These are phyloP conservation scores for Psittacula derbiana DNA, from an alignment of 2,797 vertebrate genomes.

Conservation along the genomic window DNA sequence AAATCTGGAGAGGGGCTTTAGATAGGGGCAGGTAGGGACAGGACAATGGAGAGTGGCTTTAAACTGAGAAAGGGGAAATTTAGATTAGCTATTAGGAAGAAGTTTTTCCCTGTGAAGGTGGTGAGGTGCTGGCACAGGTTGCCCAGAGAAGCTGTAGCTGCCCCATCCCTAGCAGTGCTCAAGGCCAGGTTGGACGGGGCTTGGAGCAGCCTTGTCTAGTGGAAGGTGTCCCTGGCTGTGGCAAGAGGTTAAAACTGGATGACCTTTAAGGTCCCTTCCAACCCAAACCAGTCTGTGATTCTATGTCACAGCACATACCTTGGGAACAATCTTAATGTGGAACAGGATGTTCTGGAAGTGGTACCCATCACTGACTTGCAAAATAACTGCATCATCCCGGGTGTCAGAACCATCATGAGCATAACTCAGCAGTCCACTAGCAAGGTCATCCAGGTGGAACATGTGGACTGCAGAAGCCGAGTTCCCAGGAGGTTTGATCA, in stretches of 20 bases:
- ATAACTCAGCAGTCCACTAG: conserved; percentile 81
- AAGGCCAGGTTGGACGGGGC: not conserved
- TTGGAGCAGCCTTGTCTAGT: not conserved
- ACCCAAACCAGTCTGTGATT: not conserved
- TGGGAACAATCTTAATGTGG: conserved; percentile 74
- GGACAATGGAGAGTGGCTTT: not conserved
- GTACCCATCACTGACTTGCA: conserved; percentile 90
- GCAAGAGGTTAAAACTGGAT: not conserved
- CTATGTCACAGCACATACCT: conserved; percentile 74
- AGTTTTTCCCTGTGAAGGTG: not conserved
- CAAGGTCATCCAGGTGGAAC: conserved; percentile 84
- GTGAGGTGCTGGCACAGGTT: not conserved
- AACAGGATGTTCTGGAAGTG: conserved; percentile 89
- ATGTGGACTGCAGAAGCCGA: not conserved
- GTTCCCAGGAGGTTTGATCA: conserved; percentile 73
- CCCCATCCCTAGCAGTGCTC: not conserved
- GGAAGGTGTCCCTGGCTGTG: not conserved
- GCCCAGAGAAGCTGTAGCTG: not conserved
- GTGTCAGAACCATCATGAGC: conserved; percentile 82
- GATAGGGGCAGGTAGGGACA: not conserved
- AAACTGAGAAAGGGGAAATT: not conserved
- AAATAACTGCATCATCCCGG: conserved; percentile 74
- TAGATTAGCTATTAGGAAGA: not conserved
- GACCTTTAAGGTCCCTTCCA: not conserved
- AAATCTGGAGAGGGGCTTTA: not conserved